phyloP scores from a whole-genome alignment of 2,797 vertebrate species.

The Siniperca scherzeri region DNA sequence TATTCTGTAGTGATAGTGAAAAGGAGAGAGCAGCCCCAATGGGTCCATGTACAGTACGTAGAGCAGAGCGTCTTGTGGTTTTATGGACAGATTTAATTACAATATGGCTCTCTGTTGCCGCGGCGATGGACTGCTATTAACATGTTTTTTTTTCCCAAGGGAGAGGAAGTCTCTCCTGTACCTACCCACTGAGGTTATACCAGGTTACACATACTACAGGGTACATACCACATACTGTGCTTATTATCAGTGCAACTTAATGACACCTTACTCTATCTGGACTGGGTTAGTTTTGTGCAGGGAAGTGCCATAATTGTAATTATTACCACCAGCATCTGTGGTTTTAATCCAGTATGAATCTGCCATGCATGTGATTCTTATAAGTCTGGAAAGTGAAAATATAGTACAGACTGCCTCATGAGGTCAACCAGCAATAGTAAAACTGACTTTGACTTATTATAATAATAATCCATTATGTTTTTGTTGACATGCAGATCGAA shows the following conservation, averaged over 20 bases:
- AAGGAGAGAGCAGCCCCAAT: conserved; percentile 57
- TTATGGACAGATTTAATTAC: conserved; percentile 80
- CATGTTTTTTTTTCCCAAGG: conserved; percentile 70
- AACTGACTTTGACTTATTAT: background rate
- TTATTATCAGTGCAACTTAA: conserved; percentile 58
- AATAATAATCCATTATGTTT: background rate
- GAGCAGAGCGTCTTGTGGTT: conserved; percentile 79
- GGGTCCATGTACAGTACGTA: conserved; percentile 62
- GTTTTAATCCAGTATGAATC: conserved; percentile 35
- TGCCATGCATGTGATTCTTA: conserved; percentile 8
- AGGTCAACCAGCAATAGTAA: background rate
- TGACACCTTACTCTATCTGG: conserved; percentile 44
- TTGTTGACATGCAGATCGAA: background rate
- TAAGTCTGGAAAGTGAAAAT: conserved; percentile 41
- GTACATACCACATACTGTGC: conserved; percentile 31
- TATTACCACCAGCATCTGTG: conserved; percentile 56
- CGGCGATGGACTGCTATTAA: conserved; percentile 79
- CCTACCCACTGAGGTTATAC: conserved; percentile 64
- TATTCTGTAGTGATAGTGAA: conserved; percentile 70
- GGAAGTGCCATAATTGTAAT: conserved; percentile 58
- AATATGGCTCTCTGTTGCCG: conserved; percentile 75
- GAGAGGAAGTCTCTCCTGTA: conserved; percentile 73
- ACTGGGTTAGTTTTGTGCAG: conserved; percentile 52
- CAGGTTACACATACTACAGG: conserved; percentile 64
- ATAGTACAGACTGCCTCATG: background rate